Percentiles rank a stretch among this genome's conserved stretches.
Conservation (phyloP, 2,888 invertebrate genomes). For the Cheilosia variabilis region DNA sequence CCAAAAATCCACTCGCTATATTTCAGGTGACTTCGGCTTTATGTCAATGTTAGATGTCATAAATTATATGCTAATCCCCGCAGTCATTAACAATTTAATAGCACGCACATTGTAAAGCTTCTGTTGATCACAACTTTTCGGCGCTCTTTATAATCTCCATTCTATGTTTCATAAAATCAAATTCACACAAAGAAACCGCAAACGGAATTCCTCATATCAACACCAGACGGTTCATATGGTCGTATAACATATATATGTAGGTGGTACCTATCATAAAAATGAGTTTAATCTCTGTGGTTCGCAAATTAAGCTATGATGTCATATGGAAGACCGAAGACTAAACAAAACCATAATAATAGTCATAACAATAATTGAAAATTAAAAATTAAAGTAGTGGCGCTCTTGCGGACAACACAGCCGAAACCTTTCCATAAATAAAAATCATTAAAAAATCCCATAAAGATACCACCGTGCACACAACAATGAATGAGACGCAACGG, state of each 20-base stretch:
- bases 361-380: conserved; percentile 18
- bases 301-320: conserved; percentile 32
- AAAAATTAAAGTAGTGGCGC: conserved; percentile 10
- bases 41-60: neutral
- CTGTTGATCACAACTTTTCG: neutral
- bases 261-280: conserved; percentile 1
- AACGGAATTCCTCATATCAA: neutral
- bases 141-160: neutral
- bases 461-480: neutral
- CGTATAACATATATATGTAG: neutral
- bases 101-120: neutral
- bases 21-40: neutral
- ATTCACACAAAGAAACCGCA: neutral
- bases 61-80: neutral
- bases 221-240: neutral
- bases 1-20: neutral
- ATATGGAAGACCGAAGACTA: neutral
- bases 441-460: neutral
- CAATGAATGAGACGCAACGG: conserved; percentile 20
- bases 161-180: neutral
- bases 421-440: conserved; percentile 5
- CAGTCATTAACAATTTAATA: neutral
- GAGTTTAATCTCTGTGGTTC: conserved; percentile 15
- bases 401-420: neutral
- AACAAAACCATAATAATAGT: conserved; percentile 2